These are phyloP conservation scores for Fratercula arctica DNA, from an alignment of 2,797 vertebrate genomes.

Conservation along the genomic window DNA sequence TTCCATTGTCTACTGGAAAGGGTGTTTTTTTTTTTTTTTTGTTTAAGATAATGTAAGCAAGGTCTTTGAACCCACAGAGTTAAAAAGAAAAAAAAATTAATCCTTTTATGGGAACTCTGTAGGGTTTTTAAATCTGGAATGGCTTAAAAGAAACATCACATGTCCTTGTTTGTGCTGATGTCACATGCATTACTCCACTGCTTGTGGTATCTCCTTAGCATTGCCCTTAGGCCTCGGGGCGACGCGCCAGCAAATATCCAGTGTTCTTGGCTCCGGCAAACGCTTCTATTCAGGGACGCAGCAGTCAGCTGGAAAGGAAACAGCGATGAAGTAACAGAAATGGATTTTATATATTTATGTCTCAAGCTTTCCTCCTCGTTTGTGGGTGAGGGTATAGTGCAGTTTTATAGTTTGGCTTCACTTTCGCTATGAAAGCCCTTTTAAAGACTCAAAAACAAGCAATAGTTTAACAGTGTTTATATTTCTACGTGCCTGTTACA, in stretches of 20 bases:
- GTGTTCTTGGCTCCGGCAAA: constrained; percentile 54
- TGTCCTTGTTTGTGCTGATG: constrained; percentile 71
- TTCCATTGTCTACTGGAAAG: constrained; percentile 46
- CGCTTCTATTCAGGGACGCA: constrained; percentile 56
- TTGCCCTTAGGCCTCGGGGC: constrained; percentile 63
- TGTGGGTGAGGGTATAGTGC: constrained; percentile 6
- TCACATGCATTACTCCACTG: constrained; percentile 62
- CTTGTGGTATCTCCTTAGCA: constrained; percentile 68
- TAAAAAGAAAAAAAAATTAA: neutral
- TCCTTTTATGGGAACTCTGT: constrained; percentile 78
- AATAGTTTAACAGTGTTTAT: neutral
- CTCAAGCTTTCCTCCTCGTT: constrained; percentile 5
- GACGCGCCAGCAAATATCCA: constrained; percentile 48
- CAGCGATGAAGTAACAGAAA: constrained; percentile 51
- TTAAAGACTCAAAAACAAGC: neutral
- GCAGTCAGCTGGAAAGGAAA: constrained; percentile 65
- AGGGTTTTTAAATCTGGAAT: constrained; percentile 64
- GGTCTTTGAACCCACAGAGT: constrained; percentile 44
- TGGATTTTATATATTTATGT: constrained; percentile 52
- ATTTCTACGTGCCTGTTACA: neutral
- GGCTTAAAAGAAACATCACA: constrained; percentile 69
- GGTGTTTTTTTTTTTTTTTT: constrained; percentile 15
- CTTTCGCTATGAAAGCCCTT: neutral
- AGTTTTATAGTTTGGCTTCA: constrained; percentile 4
- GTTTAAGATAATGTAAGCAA: constrained; percentile 68